phyloP scores from a whole-genome alignment of 2,113 vertebrate genomes.

The Ictidomys tridecemlineatus region DNA sequence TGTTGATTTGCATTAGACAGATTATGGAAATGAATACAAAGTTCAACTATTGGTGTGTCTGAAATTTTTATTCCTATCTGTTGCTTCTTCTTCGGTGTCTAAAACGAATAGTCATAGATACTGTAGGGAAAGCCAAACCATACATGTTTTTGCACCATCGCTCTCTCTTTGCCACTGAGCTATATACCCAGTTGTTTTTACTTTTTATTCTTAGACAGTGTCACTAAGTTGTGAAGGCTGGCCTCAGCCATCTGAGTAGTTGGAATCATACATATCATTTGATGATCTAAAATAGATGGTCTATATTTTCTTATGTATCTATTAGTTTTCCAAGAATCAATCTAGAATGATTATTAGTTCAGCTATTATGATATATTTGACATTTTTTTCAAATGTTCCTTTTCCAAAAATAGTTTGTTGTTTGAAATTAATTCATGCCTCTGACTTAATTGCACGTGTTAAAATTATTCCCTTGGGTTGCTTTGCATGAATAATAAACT shows the following conservation, averaged over 20 bases:
- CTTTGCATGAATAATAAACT: conserved; percentile 41
- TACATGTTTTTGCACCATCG: too few relatives aligned
- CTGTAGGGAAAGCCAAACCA: background rate
- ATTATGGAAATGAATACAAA: background rate
- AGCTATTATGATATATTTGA: background rate
- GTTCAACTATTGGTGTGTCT: background rate
- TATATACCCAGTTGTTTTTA: too few relatives aligned
- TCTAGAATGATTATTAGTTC: background rate
- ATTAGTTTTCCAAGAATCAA: conserved; percentile 23
- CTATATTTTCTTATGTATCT: background rate
- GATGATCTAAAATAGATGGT: background rate
- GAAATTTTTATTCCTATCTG: background rate
- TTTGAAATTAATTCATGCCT: conserved; percentile 60
- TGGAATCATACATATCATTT: background rate
- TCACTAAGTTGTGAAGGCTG: too few relatives aligned
- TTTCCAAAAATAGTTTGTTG: conserved; percentile 62
- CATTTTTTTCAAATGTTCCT: conserved; percentile 4
- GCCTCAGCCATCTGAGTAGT: too few relatives aligned
- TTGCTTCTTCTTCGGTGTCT: background rate
- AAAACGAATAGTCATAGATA: background rate
- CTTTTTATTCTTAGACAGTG: too few relatives aligned
- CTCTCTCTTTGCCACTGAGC: too few relatives aligned
- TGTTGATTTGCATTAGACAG: background rate
- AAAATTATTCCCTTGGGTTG: conserved; percentile 58
- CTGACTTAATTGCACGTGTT: conserved; percentile 60